phyloP scores from a whole-genome alignment of 1,140 invertebrate genomes.

The Tribolium castaneum region DNA sequence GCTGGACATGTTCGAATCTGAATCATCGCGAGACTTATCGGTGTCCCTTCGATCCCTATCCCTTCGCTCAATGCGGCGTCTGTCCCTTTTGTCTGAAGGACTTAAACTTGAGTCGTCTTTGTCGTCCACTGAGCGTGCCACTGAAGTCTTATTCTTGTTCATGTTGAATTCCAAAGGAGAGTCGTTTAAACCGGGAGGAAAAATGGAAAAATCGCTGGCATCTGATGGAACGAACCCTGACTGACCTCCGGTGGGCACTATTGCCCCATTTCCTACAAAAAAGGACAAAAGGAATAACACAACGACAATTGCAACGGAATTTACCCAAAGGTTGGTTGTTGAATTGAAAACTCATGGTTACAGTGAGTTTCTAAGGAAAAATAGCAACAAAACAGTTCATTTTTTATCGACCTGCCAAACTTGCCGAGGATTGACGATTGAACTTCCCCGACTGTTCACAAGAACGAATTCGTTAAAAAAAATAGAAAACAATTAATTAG shows the following conservation, averaged over 20 bases:
- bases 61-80: conserved; percentile 56
- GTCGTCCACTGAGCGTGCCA: conserved; percentile 61
- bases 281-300: neutral
- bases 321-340: conserved; percentile 26
- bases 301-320: neutral
- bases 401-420: conserved; percentile 12
- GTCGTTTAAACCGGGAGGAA: conserved; percentile 73
- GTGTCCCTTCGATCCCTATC: conserved; percentile 62
- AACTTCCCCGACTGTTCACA: neutral
- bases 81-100: conserved; percentile 62
- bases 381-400: neutral
- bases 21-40: conserved; percentile 60
- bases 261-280: conserved; percentile 24
- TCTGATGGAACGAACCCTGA: conserved; percentile 37
- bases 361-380: neutral
- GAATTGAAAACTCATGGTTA: conserved; percentile 28
- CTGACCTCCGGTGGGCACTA: conserved; percentile 4
- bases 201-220: conserved; percentile 47
- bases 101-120: conserved; percentile 65
- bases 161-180: conserved; percentile 75
- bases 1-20: conserved; percentile 60
- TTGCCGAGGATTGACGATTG: neutral
- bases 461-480: neutral
- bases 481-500: neutral
- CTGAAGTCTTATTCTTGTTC: conserved; percentile 74